Percentiles rank a stretch among this genome's conserved stretches.
Evolutionary conservation across 2,113 vertebrate genomes (phyloP).

Genomic region (Panurus biarmicus): DNA sequence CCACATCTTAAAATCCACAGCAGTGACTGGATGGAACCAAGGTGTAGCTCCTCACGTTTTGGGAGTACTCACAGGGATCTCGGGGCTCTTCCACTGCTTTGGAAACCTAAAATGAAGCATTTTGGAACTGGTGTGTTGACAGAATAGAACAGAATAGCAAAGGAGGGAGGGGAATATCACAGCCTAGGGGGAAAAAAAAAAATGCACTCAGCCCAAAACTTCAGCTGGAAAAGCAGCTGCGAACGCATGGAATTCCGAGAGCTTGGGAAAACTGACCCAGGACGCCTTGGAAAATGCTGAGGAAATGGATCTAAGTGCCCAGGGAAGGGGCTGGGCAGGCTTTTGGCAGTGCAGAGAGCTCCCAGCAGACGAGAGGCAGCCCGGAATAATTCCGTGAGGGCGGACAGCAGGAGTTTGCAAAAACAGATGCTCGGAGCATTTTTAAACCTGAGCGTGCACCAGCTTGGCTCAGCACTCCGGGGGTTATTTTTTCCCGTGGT

Average conservation of each 20-base stretch:
- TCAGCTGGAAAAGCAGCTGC: constrained; percentile 14
- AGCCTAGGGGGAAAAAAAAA: neutral
- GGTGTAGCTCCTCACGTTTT: neutral
- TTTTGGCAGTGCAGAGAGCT: neutral
- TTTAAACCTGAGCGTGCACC: neutral
- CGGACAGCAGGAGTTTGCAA: neutral
- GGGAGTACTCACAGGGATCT: neutral
- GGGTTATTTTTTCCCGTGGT: neutral
- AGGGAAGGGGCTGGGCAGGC: neutral
- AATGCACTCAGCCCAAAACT: neutral
- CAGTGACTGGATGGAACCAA: neutral
- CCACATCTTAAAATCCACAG: neutral
- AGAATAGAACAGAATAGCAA: rapidly evolving
- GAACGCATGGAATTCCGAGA: constrained; percentile 4
- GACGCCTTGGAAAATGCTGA: neutral
- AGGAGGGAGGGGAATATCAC: neutral
- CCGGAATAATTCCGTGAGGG: neutral
- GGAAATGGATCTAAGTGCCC: neutral
- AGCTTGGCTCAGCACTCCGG: neutral
- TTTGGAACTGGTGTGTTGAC: neutral
- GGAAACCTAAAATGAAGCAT: neutral
- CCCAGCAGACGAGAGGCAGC: neutral
- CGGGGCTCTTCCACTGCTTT: neutral
- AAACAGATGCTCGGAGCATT: constrained; percentile 14
- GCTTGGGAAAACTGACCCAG: neutral